Conservation (phyloP, 2,797 vertebrate species). For the Perodicticus potto region DNA sequence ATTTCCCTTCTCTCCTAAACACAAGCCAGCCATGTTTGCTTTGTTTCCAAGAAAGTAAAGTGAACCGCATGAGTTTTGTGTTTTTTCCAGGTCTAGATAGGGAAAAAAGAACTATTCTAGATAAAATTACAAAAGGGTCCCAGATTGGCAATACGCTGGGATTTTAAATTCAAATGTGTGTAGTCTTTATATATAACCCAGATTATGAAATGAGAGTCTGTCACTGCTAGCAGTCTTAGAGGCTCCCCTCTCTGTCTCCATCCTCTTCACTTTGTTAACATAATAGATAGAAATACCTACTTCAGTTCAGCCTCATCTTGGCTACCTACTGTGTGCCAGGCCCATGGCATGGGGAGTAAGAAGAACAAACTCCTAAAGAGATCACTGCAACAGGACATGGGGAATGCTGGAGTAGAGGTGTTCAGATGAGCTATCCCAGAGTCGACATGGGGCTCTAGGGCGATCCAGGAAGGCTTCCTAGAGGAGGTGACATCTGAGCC, state of each 20-base stretch:
- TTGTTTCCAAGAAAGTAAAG: constrained; percentile 39
- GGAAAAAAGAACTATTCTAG: background rate
- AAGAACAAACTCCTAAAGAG: background rate
- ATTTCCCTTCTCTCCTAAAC: background rate
- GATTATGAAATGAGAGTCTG: background rate
- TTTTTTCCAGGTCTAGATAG: background rate
- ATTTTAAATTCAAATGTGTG: constrained; percentile 45
- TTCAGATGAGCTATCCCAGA: background rate
- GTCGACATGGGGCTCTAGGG: background rate
- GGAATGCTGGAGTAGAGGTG: background rate
- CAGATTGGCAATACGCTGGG: background rate
- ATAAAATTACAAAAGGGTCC: background rate
- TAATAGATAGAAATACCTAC: background rate
- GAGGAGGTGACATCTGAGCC: background rate
- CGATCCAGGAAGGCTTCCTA: background rate
- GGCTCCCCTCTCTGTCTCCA: background rate
- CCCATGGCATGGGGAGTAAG: background rate
- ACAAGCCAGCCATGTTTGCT: background rate
- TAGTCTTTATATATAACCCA: background rate
- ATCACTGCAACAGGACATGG: background rate
- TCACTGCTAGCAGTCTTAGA: background rate
- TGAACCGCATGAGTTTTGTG: background rate
- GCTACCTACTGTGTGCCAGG: background rate
- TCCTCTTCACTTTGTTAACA: background rate
- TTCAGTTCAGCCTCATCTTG: background rate